These are phyloP conservation scores for Zonitis immaculata DNA, from an alignment of 2,888 invertebrate species.

Conservation along the genomic window DNA sequence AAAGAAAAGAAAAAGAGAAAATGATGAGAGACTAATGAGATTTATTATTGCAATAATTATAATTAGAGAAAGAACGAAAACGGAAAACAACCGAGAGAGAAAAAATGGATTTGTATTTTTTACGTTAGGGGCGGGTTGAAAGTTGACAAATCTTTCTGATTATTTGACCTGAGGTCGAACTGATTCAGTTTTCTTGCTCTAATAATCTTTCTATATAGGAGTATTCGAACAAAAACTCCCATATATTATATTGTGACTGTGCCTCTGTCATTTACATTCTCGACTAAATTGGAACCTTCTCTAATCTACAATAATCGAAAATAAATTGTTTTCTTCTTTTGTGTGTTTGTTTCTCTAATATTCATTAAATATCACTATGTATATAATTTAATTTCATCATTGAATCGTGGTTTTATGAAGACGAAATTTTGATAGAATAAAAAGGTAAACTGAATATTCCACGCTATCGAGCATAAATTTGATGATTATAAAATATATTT, in stretches of 20 bases:
- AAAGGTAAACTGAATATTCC: constrained; percentile 40
- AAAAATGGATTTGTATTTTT: background rate
- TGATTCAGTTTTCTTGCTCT: background rate
- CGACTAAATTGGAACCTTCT: background rate
- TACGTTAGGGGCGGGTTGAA: background rate
- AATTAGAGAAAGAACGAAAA: background rate
- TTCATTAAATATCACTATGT: constrained; percentile 12
- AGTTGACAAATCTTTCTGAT: background rate
- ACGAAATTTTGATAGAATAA: constrained; percentile 26
- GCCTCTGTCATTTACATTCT: background rate
- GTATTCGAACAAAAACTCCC: background rate
- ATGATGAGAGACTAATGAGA: background rate
- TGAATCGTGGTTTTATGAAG: constrained; percentile 23
- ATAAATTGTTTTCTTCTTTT: background rate
- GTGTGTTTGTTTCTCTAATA: background rate
- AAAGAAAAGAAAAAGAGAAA: background rate
- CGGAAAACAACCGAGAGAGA: no score
- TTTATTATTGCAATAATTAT: background rate
- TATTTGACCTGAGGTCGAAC: background rate
- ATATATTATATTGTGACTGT: background rate
- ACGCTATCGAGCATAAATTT: constrained; percentile 39
- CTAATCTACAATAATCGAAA: background rate
- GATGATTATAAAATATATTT: no score
- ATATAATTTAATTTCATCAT: constrained; percentile 32
- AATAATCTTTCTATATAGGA: background rate